A percentile compares a stretch with the other conserved stretches of the same genome.
Conservation (phyloP, 2,797 vertebrate species). For the Hippoglossus hippoglossus region DNA sequence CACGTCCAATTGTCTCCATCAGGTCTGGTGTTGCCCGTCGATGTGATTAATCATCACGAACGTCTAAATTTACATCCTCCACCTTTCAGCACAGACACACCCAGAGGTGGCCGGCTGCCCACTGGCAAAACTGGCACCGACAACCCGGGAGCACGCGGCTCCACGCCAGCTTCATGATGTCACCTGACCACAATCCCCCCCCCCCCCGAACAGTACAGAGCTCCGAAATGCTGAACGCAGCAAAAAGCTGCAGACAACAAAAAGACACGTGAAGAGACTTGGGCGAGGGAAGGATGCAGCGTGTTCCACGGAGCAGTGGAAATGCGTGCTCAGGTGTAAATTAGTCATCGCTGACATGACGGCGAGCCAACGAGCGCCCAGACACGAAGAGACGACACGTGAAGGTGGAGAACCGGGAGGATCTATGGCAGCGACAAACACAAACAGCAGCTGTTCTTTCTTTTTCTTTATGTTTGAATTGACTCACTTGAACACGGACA, state of each 20-base stretch:
- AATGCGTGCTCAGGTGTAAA: constrained; percentile 21
- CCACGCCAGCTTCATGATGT: constrained; percentile 15
- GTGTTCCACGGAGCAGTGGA: too few relatives aligned
- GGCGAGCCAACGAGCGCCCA: neutral
- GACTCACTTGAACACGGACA: too few relatives aligned
- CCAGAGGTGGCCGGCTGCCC: neutral
- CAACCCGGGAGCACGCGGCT: neutral
- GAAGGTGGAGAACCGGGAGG: too few relatives aligned
- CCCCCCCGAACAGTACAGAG: neutral
- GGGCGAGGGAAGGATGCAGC: too few relatives aligned
- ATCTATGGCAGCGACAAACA: neutral
- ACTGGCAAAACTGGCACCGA: neutral
- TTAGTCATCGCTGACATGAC: too few relatives aligned
- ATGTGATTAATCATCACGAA: neutral
- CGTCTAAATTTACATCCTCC: too few relatives aligned
- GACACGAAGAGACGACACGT: too few relatives aligned
- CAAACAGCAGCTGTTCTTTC: neutral
- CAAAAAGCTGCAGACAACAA: constrained; percentile 5
- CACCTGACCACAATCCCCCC: neutral
- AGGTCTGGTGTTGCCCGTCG: too few relatives aligned
- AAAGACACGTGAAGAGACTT: neutral
- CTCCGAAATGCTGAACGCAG: neutral
- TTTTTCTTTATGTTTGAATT: too few relatives aligned
- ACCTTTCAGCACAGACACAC: too few relatives aligned
- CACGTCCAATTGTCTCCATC: neutral